phyloP scores from a whole-genome alignment of 2,888 invertebrate species.

The Mesorhabditis belari region DNA sequence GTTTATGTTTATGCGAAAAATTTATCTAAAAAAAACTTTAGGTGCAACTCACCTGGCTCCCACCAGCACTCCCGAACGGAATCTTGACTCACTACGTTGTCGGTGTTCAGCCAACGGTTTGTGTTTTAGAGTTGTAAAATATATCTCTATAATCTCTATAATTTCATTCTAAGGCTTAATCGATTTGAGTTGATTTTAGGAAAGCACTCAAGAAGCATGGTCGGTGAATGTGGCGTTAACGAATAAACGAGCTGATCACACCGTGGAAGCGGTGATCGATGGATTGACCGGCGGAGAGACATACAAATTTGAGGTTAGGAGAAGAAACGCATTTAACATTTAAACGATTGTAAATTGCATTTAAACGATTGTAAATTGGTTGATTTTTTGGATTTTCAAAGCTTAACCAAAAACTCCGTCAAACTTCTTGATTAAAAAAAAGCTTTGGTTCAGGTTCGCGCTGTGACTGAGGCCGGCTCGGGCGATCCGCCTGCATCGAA shows the following conservation, averaged over 20 bases:
- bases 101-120: conserved; percentile 17
- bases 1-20: background rate
- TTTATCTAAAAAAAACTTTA: background rate
- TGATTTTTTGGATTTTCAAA: too few relatives aligned
- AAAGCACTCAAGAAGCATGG: conserved; percentile 18
- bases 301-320: background rate
- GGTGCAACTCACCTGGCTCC: conserved; percentile 39
- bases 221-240: conserved; percentile 33
- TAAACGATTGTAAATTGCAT: too few relatives aligned
- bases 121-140: background rate
- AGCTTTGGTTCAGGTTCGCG: conserved; percentile 21
- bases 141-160: background rate
- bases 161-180: background rate
- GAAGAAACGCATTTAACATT: too few relatives aligned
- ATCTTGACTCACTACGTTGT: conserved; percentile 41
- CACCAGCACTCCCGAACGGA: conserved; percentile 47
- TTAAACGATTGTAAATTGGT: too few relatives aligned
- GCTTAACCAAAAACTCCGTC: too few relatives aligned
- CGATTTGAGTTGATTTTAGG: conserved; percentile 1
- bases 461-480: conserved; percentile 47
- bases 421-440: background rate
- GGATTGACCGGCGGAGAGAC: conserved; percentile 39
- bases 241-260: conserved; percentile 18
- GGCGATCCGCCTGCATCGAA: conserved; percentile 27
- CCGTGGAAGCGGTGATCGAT: conserved; percentile 40